A percentile compares a stretch with the other conserved stretches of the same genome.
phyloP scores from a whole-genome alignment of 2,888 invertebrate species.

The Drosophila ustulata region DNA sequence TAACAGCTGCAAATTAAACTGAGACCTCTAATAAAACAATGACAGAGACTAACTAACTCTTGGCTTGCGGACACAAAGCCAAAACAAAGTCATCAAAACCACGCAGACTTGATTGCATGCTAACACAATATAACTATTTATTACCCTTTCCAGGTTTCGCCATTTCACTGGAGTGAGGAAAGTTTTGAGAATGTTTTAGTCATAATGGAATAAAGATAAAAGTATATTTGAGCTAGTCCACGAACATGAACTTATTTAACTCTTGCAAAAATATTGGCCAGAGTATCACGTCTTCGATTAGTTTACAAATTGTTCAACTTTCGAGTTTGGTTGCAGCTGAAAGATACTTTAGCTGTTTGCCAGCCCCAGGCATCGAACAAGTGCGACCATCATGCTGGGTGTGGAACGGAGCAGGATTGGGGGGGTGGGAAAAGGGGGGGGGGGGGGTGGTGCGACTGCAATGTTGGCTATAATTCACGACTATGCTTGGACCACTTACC shows the following conservation, averaged over 20 bases:
- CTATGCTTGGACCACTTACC: conserved; percentile 86
- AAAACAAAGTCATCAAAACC: conserved; percentile 65
- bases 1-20: conserved; percentile 42
- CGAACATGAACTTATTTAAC: not conserved
- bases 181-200: not conserved
- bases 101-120: conserved; percentile 51
- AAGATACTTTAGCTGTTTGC: conserved; percentile 56
- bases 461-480: conserved; percentile 56
- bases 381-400: conserved; percentile 47
- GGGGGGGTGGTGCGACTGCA: not conserved
- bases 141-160: conserved; percentile 12
- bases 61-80: conserved; percentile 24
- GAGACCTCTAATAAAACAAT: conserved; percentile 57
- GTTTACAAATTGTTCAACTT: not conserved
- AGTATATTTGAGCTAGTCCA: not conserved
- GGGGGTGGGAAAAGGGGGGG: not conserved
- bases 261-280: not conserved
- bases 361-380: conserved; percentile 57
- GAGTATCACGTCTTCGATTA: conserved; percentile 34
- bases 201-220: not conserved
- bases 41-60: conserved; percentile 50
- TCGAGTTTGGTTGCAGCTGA: conserved; percentile 13
- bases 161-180: not conserved
- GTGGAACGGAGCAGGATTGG: not conserved
- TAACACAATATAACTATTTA: conserved; percentile 45